Evolutionary conservation across 1,140 invertebrate genomes (phyloP), one percentile per base, ranked within the genome.

Genomic region (Drosophila pectinifera): DNA sequence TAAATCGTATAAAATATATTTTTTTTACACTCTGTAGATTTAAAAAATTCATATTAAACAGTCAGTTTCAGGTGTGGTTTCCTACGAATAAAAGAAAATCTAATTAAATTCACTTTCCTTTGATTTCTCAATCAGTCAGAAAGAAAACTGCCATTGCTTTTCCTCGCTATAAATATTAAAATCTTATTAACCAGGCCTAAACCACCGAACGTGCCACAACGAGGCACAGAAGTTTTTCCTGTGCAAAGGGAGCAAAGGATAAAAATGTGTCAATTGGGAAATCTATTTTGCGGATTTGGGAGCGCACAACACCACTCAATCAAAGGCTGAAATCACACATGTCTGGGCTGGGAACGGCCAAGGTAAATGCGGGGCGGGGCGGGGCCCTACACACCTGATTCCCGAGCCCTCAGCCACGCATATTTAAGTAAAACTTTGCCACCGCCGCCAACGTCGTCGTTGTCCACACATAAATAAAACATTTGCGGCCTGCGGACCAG

Each of bases 401-500:
- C 14, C 42, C 62, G 39, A 28, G 51, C 34, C 39, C 49, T 43
- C 56, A 45, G 58, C 80, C 45, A 77, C 78, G 82, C 82, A 88
- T 86, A 86, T 88, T 86, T 86, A 82, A 86, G 82, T 88, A 86
- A 73, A 78, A 73, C 67, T 78, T 78, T 65, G 73, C 68, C 73
- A 67, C 58, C 72, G 49, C 49, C 46, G 76, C 62, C 76, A 63
- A 53, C 70, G 36, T 38, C 73, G 54, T 51, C 38, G 48, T 65
- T 82, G 82, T 90, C 85, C 85, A 89, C 84, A 89, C 79, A 89
- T 89, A 89, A 89, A 89, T 89, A 89, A 89, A 89, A 89, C 85
- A 89, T 89, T 90, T 90, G 84, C 78, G 85, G 85, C 41, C 80
- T 78, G 77, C 80, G 65, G 55, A 72, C 80, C 78, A 53, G 36